Base-by-base conservation (phyloP, 2,113 vertebrate genomes). In the Cinclus cinclus region DNA sequence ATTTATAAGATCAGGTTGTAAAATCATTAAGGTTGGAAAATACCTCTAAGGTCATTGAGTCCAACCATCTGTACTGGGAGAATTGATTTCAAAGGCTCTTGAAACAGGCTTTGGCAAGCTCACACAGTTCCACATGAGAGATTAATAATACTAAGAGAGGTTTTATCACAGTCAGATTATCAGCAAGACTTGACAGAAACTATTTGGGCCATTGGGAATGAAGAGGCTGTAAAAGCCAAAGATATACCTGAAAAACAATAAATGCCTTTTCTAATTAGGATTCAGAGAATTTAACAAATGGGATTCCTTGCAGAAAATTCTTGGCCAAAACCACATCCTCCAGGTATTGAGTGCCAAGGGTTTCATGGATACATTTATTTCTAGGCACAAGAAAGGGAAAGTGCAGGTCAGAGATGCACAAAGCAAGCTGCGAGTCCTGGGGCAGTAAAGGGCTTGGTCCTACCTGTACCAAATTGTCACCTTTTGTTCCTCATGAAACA, bases 211-310 rank as follows among this genome's bases (percentile, higher is more conserved):
- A 58, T 21, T 82, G 74, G 49, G 53, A 92, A 37, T 22, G 49
- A 91, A 71, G 62, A 78, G 60, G 23, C 49, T 63, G 52, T 47
- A 68, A 83, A 92, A 94, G 69, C 33, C 60, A 25, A 80, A 89
- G 59, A 28, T 13, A 25, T 0, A 55, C 0, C 0, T 28, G 76
- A 60, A 82, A 62, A 2, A 0, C 24, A 25, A 50, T 50, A 50
- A 50, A 50, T 76, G 65, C 47, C 58, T 90, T 85, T 87, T 83
- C 74, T 68, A 64, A n/a, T 19, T 9, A 52, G 12, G 58, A 41
- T 47, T 49, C 67, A 37, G 78, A 78, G 42, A 65, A 71, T 86
- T 83, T 53, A 68, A 86, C 31, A 41, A 33, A 22, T 62, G 12
- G 25, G 74, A 80, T 58, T 63, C 46, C 58, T 73, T 33, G 25